A percentile compares a stretch with the other conserved stretches of the same genome.
Conservation (phyloP, 2,113 vertebrate species). For the Tretioscincus oriximinensis region DNA sequence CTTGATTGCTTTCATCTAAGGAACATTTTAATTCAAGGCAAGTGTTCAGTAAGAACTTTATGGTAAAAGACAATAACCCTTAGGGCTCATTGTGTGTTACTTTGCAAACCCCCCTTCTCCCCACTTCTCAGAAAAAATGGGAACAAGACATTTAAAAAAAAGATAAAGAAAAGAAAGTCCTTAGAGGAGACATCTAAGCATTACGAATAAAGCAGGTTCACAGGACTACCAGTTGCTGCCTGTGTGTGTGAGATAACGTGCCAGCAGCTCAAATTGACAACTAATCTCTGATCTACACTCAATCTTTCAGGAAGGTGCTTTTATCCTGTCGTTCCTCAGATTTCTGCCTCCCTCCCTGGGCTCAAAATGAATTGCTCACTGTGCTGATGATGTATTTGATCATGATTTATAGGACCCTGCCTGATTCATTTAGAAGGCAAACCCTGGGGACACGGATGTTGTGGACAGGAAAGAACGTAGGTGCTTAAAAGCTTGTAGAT, state of each 20-base stretch:
- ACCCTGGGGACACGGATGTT: constrained; percentile 30
- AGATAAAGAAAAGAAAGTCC: not conserved
- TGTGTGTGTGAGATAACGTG: constrained; percentile 26
- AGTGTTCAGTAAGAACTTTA: constrained; percentile 25
- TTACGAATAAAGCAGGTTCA: constrained; percentile 32
- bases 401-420: constrained; percentile 29
- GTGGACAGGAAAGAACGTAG: constrained; percentile 25
- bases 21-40: constrained; percentile 37
- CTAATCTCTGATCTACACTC: constrained; percentile 37
- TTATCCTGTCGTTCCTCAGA: constrained; percentile 35
- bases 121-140: constrained; percentile 6
- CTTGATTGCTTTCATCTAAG: constrained; percentile 37
- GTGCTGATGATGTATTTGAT: constrained; percentile 37
- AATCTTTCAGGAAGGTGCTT: constrained; percentile 40
- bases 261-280: constrained; percentile 34
- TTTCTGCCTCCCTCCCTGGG: constrained; percentile 20
- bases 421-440: constrained; percentile 31
- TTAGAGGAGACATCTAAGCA: constrained; percentile 30
- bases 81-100: constrained; percentile 21
- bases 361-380: constrained; percentile 36
- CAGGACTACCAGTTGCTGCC: constrained; percentile 21
- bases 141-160: constrained; percentile 8
- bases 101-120: not conserved
- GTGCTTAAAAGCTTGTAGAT: constrained; percentile 25
- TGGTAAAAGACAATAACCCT: constrained; percentile 31